phyloP scores from a whole-genome alignment of 2,113 vertebrate genomes.

The Cisticola juncidis region DNA sequence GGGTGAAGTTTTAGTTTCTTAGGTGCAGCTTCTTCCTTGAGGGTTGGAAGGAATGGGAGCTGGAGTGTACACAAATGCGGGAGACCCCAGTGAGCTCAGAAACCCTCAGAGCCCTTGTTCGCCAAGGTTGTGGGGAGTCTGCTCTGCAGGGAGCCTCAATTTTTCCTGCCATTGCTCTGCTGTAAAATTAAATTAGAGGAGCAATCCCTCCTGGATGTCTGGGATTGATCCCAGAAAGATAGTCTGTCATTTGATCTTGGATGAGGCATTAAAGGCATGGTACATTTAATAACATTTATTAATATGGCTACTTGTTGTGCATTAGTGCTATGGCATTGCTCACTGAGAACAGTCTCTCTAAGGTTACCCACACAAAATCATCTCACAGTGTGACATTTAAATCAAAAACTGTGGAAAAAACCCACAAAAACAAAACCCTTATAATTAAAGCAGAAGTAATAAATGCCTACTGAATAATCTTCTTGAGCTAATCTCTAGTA shows the following conservation, averaged over 20 bases:
- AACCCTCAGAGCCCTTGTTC: fast-evolving
- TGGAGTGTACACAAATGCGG: neutral
- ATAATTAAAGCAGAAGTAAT: constrained; percentile 3
- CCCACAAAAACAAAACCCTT: neutral
- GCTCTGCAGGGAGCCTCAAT: neutral
- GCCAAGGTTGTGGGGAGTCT: fast-evolving
- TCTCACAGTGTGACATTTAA: constrained; percentile 9
- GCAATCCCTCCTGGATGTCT: neutral
- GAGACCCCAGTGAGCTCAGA: neutral
- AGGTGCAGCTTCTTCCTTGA: neutral
- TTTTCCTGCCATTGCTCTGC: neutral
- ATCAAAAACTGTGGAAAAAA: neutral
- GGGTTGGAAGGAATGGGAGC: neutral
- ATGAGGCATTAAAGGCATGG: neutral
- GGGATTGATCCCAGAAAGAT: neutral
- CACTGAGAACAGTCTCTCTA: neutral
- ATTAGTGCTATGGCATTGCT: neutral
- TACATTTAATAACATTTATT: neutral
- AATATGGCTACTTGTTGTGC: neutral
- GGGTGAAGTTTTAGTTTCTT: neutral
- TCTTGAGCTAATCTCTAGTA: constrained; percentile 11
- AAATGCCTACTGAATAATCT: constrained; percentile 9
- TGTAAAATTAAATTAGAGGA: neutral
- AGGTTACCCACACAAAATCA: constrained; percentile 27
- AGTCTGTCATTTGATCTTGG: neutral